Evolutionary conservation across 2,888 invertebrate species (phyloP).

Genomic region (Chymomyza caudatula): DNA sequence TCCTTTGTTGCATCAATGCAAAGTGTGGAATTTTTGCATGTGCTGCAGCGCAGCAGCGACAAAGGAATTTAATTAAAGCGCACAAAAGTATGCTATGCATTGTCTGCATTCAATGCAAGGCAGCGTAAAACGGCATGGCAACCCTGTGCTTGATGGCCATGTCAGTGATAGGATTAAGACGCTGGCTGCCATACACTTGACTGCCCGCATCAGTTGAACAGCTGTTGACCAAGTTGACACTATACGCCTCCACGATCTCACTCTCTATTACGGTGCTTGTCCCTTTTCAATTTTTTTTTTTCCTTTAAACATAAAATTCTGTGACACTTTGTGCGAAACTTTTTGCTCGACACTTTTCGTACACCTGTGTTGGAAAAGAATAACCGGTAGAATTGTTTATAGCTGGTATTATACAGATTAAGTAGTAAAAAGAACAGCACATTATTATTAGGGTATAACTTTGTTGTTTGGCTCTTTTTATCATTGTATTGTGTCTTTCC

Average conservation of each 20-base stretch:
- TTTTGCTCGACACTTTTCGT: too few relatives aligned
- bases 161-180: neutral
- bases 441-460: too few relatives aligned
- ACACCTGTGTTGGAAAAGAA: too few relatives aligned
- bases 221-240: neutral
- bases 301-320: neutral
- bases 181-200: neutral
- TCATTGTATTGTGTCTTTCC: too few relatives aligned
- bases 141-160: neutral
- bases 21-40: conserved; percentile 43
- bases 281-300: neutral
- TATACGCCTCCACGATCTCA: neutral
- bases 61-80: conserved; percentile 67
- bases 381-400: too few relatives aligned
- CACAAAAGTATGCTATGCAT: neutral
- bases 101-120: neutral
- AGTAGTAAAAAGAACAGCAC: too few relatives aligned
- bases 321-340: neutral
- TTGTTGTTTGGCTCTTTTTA: too few relatives aligned
- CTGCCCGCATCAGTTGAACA: neutral
- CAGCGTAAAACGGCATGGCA: neutral
- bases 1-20: neutral
- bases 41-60: conserved; percentile 37
- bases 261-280: too few relatives aligned
- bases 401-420: too few relatives aligned